Conservation (phyloP, 2,113 vertebrate genomes). For the Xiphophorus hellerii region DNA sequence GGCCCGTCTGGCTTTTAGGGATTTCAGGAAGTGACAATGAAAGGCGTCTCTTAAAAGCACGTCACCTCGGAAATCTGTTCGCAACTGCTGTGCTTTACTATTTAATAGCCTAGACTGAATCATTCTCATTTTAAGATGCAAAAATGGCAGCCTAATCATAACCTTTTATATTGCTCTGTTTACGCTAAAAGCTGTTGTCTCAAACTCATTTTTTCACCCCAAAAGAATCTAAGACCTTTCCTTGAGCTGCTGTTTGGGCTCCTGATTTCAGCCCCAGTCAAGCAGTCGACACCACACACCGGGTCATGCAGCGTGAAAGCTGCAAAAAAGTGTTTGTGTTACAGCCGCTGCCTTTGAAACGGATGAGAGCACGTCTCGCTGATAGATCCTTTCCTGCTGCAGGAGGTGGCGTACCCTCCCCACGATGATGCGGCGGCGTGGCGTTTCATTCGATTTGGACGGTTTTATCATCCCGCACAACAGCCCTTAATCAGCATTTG, state of each 20-base stretch:
- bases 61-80: constrained; percentile 27
- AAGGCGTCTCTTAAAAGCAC: constrained; percentile 24
- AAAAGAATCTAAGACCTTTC: constrained; percentile 35
- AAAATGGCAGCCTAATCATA: constrained; percentile 13
- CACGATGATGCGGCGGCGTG: background rate
- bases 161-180: background rate
- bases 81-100: constrained; percentile 7
- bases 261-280: constrained; percentile 41
- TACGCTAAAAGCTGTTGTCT: background rate
- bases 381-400: constrained; percentile 30
- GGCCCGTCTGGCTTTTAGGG: constrained; percentile 31
- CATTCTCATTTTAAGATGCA: constrained; percentile 14
- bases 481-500: constrained; percentile 21
- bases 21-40: constrained; percentile 25
- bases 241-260: constrained; percentile 34
- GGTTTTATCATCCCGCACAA: constrained; percentile 17
- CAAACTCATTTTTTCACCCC: constrained; percentile 11
- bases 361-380: constrained; percentile 18
- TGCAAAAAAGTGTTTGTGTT: constrained; percentile 49
- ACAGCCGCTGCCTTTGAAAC: constrained; percentile 52
- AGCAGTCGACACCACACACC: constrained; percentile 41
- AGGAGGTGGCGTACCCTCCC: constrained; percentile 10
- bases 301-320: constrained; percentile 56
- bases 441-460: constrained; percentile 22
- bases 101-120: constrained; percentile 35